Base-by-base conservation (phyloP, 30 jellyfish, hydroid and myxozoan species). In the Hydra vulgaris region DNA sequence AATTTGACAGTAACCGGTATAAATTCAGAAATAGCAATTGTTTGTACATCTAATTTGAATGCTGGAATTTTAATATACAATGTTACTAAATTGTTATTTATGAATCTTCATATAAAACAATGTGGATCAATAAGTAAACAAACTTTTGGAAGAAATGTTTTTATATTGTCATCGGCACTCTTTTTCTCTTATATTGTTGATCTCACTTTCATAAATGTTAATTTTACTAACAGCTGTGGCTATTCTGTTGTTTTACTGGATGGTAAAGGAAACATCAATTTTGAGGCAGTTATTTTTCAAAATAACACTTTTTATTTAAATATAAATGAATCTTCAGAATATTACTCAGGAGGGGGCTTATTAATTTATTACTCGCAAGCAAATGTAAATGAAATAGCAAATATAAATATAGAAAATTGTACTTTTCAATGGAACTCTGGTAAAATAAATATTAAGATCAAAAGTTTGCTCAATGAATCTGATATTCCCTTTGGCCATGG, bases 401-500 rank as follows among this genome's bases (percentile, higher is more conserved):
- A 21, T 52, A 78, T 78, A 17, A 53, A 53, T 3, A 1, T 78
- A 23, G 19, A 54, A 22, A 55, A 25, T n/a, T 27, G 79, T 54
- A 25, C 27, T 18, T 78, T 78, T 66, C 68, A 24, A 16, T 0
- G 26, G 7, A 78, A 78, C n/a, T 16, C 20, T 53, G 85, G 74
- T 15, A 79, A 78, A 54, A 54, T 52, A 17, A 74, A 15, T 12
- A 55, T 0, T 18, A 52, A 80, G 27, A 24, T 15, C 52, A 27
- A 22, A 17, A 69, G 26, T 52, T 66, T 27, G 20, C 78, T 78
- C 0, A 21, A 22, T 27, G 85, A 78, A 53, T 19, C 66, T 24
- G 79, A 17, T 26, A 17, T 78, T 12, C 85, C 85, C 22, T 78
- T 53, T 78, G 85, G 85, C 7, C 56, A 82, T 40, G 85, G 85